phyloP scores from a whole-genome alignment of 2,797 vertebrate species.

The Siniperca obscura region DNA sequence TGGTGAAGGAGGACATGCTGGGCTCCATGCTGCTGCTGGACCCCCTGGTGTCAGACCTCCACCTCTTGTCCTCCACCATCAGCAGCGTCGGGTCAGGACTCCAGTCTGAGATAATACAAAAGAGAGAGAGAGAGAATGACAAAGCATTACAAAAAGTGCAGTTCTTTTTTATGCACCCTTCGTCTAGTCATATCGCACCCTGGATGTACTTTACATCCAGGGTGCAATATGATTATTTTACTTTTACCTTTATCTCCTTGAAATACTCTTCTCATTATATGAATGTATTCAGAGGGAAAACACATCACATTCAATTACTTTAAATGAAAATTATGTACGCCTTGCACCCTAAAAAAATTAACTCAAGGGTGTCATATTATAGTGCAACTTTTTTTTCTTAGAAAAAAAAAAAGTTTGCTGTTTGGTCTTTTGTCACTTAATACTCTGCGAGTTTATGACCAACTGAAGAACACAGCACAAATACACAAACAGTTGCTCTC shows the following conservation, averaged over 20 bases:
- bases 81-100: constrained; percentile 59
- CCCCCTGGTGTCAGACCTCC: constrained; percentile 74
- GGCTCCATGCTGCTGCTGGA: constrained; percentile 81
- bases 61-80: constrained; percentile 66
- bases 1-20: constrained; percentile 82
- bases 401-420: background rate
- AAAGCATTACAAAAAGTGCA: background rate
- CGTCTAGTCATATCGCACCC: background rate
- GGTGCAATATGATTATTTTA: too few species aligned
- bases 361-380: background rate
- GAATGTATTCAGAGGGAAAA: constrained; percentile 4
- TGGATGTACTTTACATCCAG: background rate
- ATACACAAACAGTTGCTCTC: background rate
- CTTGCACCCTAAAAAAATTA: background rate
- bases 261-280: constrained; percentile 6
- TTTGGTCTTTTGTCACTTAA: background rate
- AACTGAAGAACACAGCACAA: background rate
- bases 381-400: background rate
- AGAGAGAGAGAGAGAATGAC: background rate
- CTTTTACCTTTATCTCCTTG: constrained; percentile 5
- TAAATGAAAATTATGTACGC: background rate
- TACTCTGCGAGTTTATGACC: too few species aligned
- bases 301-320: background rate
- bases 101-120: constrained; percentile 45
- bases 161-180: background rate